Percentiles rank a stretch among this genome's conserved stretches.
These are phyloP conservation scores for Tachysurus fulvidraco DNA, from an alignment of 2,113 vertebrate species.

Conservation along the genomic window DNA sequence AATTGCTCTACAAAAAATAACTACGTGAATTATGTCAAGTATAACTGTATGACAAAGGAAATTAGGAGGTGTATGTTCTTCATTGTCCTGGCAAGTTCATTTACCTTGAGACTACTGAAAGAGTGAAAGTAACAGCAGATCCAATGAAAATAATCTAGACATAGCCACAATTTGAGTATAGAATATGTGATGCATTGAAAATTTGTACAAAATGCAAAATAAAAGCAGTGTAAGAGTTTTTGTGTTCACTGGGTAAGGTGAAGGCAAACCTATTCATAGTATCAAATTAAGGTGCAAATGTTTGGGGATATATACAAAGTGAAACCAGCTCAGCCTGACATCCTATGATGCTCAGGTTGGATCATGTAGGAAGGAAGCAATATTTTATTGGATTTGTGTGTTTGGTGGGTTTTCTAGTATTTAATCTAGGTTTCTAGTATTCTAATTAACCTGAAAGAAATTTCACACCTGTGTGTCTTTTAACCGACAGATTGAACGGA, in stretches of 20 bases:
- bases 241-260: not conserved
- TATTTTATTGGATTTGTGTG: not conserved
- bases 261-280: not conserved
- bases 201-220: not conserved
- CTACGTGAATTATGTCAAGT: not conserved
- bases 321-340: not conserved
- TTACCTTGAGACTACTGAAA: not conserved
- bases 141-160: not conserved
- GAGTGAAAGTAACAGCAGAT: not conserved
- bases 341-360: not conserved
- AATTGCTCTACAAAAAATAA: not conserved
- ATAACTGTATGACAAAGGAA: not conserved
- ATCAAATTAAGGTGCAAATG: not conserved
- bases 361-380: not conserved
- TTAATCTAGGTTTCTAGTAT: not conserved
- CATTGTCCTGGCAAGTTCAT: not conserved
- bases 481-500: conserved; percentile 82
- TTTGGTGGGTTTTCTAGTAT: not conserved
- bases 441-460: not conserved
- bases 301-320: not conserved
- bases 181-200: not conserved
- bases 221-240: not conserved
- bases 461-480: not conserved
- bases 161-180: not conserved
- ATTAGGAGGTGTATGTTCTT: not conserved